Conservation (phyloP, 2,113 vertebrate genomes). For the Gobio gobio region DNA sequence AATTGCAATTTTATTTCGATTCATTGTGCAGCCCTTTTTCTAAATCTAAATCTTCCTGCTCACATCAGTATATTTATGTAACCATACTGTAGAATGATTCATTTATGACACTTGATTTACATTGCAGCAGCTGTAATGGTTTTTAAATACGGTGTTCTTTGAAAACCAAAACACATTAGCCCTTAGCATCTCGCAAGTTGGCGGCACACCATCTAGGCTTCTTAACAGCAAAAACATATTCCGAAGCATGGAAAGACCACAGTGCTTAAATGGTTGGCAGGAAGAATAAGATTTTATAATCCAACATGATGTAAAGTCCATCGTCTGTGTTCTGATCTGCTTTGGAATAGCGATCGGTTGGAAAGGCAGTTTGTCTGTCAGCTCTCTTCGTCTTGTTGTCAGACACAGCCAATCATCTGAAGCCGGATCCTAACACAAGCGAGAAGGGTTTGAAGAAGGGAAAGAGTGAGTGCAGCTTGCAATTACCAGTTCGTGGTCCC, state of each 20-base stretch:
- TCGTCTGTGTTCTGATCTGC: slow-evolving; percentile 39
- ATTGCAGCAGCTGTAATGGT: slow-evolving; percentile 31
- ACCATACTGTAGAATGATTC: slow-evolving; percentile 17
- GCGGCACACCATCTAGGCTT: slow-evolving; percentile 55
- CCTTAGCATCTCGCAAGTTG: slow-evolving; percentile 38
- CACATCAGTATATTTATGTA: slow-evolving; percentile 31
- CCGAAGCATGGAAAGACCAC: slow-evolving; percentile 45
- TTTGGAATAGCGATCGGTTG: slow-evolving; percentile 41
- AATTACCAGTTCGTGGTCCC: slow-evolving; percentile 59
- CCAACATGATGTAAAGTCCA: slow-evolving; percentile 50
- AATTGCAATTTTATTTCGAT: background rate
- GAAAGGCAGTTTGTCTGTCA: slow-evolving; percentile 41
- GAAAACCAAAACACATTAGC: slow-evolving; percentile 59
- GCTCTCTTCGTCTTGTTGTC: slow-evolving; percentile 13
- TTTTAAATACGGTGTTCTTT: slow-evolving; percentile 67
- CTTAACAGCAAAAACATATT: slow-evolving; percentile 65
- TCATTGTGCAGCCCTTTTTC: background rate
- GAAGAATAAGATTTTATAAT: slow-evolving; percentile 44
- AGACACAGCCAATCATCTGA: slow-evolving; percentile 45
- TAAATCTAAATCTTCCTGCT: slow-evolving; percentile 13
- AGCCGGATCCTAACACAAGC: slow-evolving; percentile 27
- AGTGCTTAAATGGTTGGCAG: slow-evolving; percentile 38
- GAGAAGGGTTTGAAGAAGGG: slow-evolving; percentile 28
- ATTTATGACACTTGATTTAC: slow-evolving; percentile 60
- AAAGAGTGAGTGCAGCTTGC: slow-evolving; percentile 42